phyloP scores from a whole-genome alignment of 2,797 vertebrate genomes.

The Tapirus indicus region DNA sequence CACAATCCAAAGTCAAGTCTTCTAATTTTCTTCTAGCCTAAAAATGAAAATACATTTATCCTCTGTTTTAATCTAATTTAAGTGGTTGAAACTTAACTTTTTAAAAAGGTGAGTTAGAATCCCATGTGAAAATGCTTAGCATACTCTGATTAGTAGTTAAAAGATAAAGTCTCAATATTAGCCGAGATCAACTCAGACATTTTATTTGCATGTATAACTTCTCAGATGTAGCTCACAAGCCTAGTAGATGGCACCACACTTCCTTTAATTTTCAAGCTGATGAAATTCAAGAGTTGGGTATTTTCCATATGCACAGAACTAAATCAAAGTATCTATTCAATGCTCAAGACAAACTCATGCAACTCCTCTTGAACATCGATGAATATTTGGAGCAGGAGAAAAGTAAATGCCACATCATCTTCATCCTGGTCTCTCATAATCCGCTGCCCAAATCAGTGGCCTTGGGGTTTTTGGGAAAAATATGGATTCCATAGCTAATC shows the following conservation, averaged over 20 bases:
- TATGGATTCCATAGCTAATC: neutral
- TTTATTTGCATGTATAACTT: neutral
- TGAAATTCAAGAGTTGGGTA: neutral
- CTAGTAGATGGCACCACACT: neutral
- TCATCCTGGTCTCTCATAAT: neutral
- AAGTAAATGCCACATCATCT: neutral
- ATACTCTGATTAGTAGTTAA: neutral
- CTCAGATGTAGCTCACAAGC: neutral
- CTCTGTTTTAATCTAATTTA: constrained; percentile 17
- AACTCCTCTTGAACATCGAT: neutral
- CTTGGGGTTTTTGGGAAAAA: neutral
- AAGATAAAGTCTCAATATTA: neutral
- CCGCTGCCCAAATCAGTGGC: neutral
- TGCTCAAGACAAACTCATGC: neutral
- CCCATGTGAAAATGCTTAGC: neutral
- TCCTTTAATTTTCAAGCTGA: neutral
- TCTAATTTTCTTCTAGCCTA: neutral
- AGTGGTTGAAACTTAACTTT: neutral
- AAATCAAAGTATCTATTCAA: neutral
- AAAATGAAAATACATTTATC: neutral
- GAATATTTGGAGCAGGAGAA: neutral
- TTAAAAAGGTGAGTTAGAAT: neutral
- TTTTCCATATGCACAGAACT: neutral
- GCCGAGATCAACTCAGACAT: neutral
- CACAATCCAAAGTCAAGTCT: neutral